Conservation (phyloP, 2,113 vertebrate genomes). For the Hydrochoerus hydrochaeris region DNA sequence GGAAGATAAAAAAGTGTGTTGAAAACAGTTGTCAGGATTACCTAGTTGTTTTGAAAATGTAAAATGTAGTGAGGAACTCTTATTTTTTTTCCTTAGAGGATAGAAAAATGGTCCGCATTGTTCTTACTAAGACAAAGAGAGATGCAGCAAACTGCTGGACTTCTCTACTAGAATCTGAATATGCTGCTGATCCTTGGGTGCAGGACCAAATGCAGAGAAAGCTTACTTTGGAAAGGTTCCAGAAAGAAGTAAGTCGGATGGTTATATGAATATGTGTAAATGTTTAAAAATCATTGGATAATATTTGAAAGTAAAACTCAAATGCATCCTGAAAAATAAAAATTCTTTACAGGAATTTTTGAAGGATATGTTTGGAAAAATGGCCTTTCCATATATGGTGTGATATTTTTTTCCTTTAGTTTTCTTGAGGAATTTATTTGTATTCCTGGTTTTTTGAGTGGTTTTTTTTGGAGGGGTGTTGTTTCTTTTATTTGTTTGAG, state of each 20-base stretch:
- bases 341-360: slow-evolving; percentile 18
- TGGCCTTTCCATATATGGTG: not conserved
- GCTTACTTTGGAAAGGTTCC: slow-evolving; percentile 97
- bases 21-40: not conserved
- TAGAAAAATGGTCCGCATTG: slow-evolving; percentile 94
- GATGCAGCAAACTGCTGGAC: slow-evolving; percentile 98
- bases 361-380: slow-evolving; percentile 34
- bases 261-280: not conserved
- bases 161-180: slow-evolving; percentile 95
- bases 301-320: slow-evolving; percentile 48
- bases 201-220: slow-evolving; percentile 99
- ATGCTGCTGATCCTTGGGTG: slow-evolving; percentile 95
- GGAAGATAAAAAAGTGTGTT: slow-evolving; percentile 16
- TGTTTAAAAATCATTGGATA: not conserved
- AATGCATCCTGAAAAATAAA: not conserved
- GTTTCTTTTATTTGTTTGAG: not conserved
- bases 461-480: not conserved
- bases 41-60: not conserved
- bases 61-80: not conserved
- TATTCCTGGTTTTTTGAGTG: not conserved
- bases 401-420: not conserved
- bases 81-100: slow-evolving; percentile 89
- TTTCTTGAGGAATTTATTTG: slow-evolving; percentile 17
- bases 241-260: slow-evolving; percentile 91
- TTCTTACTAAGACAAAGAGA: slow-evolving; percentile 96